These are phyloP conservation scores for Idaea dimidiata DNA, from an alignment of 2,888 invertebrate species.

Conservation along the genomic window DNA sequence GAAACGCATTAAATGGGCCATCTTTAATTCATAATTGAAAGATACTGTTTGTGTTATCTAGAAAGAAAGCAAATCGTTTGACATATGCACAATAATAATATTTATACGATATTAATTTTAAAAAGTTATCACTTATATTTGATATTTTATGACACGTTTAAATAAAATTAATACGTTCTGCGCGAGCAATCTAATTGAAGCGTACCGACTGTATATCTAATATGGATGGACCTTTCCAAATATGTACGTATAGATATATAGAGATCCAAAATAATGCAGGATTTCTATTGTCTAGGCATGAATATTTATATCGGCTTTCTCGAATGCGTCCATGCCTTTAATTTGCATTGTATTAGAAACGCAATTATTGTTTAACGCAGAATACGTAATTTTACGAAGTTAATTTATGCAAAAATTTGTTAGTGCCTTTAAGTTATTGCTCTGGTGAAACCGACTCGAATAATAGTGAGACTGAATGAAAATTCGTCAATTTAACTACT, in stretches of 20 bases:
- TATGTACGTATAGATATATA: neutral
- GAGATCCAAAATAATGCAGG: neutral
- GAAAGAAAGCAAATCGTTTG: too few relatives aligned
- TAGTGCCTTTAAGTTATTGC: neutral
- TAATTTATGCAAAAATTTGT: neutral
- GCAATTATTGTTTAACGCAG: neutral
- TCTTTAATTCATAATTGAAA: too few relatives aligned
- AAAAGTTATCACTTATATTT: too few relatives aligned
- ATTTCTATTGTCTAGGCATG: conserved; percentile 1
- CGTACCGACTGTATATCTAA: neutral
- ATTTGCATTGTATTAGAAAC: neutral
- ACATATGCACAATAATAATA: too few relatives aligned
- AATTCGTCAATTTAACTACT: too few relatives aligned
- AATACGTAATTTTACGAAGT: neutral
- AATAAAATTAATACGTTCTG: neutral
- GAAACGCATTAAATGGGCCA: too few relatives aligned
- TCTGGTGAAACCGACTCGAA: neutral
- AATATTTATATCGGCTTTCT: neutral
- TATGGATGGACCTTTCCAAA: neutral
- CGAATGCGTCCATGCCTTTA: neutral
- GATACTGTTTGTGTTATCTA: too few relatives aligned
- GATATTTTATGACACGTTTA: too few relatives aligned
- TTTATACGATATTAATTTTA: too few relatives aligned
- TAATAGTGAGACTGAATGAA: neutral
- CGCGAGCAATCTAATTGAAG: neutral